A percentile compares a stretch with the other conserved stretches of the same genome.
Conservation (phyloP, 1,140 invertebrate species). For the Drosophila sturtevanti region DNA sequence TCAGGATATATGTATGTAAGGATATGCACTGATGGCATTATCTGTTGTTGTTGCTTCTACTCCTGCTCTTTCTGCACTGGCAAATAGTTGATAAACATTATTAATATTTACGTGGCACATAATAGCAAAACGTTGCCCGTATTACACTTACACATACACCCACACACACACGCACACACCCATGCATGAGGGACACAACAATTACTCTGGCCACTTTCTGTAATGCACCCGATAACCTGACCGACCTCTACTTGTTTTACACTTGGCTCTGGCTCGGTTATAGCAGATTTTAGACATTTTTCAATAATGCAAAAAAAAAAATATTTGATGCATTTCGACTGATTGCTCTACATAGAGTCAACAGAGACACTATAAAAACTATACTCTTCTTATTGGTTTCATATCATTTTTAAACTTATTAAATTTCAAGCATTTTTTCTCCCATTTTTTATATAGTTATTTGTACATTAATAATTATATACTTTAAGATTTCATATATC, state of each 20-base stretch:
- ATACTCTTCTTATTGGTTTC: no score
- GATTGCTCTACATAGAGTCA: not conserved
- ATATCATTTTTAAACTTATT: no score
- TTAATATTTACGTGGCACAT: conserved; percentile 46
- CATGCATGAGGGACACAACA: conserved; percentile 6
- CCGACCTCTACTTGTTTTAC: not conserved
- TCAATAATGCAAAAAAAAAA: not conserved
- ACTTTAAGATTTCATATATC: no score
- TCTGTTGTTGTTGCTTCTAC: not conserved
- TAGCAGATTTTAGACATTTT: not conserved
- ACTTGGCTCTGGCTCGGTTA: not conserved
- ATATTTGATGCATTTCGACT: not conserved
- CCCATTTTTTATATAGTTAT: no score
- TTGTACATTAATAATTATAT: no score
- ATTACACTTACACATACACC: conserved; percentile 7
- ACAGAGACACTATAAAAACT: not conserved
- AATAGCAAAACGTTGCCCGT: conserved; percentile 32
- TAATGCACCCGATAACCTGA: conserved; percentile 11
- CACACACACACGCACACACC: conserved; percentile 13
- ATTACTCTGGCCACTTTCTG: conserved; percentile 14
- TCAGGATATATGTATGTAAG: conserved; percentile 4
- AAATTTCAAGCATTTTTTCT: no score
- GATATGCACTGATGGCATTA: not conserved
- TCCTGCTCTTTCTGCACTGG: not conserved
- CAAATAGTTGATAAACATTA: conserved; percentile 51